Evolutionary conservation across 2,113 vertebrate species (phyloP).

Genomic region (Tupaia chinensis): DNA sequence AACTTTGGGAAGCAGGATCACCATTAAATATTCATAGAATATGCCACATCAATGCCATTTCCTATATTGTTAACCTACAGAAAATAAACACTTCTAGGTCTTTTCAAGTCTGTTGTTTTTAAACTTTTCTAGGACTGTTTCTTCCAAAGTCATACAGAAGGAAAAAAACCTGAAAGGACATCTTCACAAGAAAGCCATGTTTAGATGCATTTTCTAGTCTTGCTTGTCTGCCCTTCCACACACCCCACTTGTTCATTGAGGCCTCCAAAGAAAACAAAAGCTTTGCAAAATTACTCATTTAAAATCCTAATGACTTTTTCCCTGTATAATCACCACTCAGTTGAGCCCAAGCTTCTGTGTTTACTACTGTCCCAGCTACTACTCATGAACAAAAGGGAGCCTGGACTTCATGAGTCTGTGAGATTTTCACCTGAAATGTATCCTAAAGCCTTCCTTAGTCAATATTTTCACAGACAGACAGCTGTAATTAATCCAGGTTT

Average conservation of each 20-base stretch:
- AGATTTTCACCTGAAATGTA: constrained; percentile 44
- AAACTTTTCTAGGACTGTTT: background rate
- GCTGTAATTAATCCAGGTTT: constrained; percentile 61
- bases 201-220: background rate
- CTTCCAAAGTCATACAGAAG: background rate
- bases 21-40: background rate
- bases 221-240: background rate
- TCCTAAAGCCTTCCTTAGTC: constrained; percentile 23
- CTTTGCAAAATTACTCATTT: background rate
- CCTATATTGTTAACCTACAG: background rate
- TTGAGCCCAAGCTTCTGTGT: background rate
- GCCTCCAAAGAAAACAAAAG: background rate
- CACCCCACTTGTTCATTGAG: background rate
- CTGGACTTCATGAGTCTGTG: constrained; percentile 42
- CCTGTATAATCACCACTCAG: background rate
- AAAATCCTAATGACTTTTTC: background rate
- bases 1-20: constrained; percentile 9
- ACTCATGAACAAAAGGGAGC: background rate
- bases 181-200: background rate
- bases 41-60: background rate
- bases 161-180: background rate
- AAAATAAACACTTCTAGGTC: background rate
- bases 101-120: background rate
- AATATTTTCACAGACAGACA: constrained; percentile 65
- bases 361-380: background rate